Conservation (phyloP, 2,113 vertebrate species). For the Todiramphus chloris region DNA sequence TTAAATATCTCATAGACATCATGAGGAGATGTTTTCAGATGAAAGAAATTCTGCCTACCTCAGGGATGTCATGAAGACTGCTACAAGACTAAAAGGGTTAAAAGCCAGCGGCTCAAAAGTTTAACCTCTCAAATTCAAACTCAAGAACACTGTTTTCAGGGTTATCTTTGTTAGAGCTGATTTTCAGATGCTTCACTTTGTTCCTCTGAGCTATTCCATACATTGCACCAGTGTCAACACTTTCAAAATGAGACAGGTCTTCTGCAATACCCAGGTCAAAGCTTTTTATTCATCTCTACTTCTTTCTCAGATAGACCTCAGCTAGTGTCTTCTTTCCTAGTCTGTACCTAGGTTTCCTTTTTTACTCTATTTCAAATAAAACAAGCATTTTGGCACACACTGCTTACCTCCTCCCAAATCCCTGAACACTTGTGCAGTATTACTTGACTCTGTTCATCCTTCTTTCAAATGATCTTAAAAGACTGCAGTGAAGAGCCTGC, state of each 20-base stretch:
- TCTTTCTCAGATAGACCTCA: not conserved
- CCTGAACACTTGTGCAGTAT: not conserved
- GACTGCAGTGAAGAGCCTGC: not conserved
- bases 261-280: not conserved
- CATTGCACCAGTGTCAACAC: not conserved
- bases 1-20: not conserved
- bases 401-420: not conserved
- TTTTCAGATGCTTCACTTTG: not conserved
- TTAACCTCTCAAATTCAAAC: not conserved
- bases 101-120: not conserved
- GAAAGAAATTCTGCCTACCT: not conserved
- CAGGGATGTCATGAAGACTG: not conserved
- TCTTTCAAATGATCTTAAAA: not conserved
- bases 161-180: not conserved
- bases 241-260: not conserved
- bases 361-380: not conserved
- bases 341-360: not conserved
- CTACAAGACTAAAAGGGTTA: not conserved
- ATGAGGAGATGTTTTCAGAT: not conserved
- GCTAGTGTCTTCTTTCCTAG: not conserved
- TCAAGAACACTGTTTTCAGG: not conserved
- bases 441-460: not conserved
- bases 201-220: not conserved
- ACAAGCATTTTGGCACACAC: not conserved
- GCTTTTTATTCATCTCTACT: not conserved